phyloP scores from a whole-genome alignment of 2,797 vertebrate genomes.

The Eulemur albifrons region DNA sequence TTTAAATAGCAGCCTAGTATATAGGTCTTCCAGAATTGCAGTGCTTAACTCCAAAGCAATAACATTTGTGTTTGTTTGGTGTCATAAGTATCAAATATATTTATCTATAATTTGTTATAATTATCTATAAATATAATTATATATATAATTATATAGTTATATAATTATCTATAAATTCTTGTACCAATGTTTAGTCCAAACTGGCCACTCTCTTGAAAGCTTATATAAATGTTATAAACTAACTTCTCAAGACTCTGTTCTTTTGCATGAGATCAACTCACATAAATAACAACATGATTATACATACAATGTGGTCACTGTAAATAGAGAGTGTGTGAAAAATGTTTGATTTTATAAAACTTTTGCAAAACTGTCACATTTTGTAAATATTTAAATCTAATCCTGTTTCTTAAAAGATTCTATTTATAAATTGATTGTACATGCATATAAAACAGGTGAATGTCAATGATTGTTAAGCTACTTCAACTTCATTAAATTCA shows the following conservation, averaged over 20 bases:
- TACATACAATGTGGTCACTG: not conserved
- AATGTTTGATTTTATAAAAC: not conserved
- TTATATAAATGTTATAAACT: not conserved
- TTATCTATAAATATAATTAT: not conserved
- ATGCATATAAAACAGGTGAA: not conserved
- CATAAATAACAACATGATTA: not conserved
- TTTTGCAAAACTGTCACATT: not conserved
- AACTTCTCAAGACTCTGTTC: not conserved
- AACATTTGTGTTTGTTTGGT: not conserved
- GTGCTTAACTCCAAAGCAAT: not conserved
- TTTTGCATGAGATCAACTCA: not conserved
- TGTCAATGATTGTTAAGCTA: not conserved
- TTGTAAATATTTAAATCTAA: conserved; percentile 36
- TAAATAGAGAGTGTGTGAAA: not conserved
- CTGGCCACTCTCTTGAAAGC: not conserved
- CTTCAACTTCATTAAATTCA: not conserved
- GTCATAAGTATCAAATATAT: not conserved
- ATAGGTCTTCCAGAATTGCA: not conserved
- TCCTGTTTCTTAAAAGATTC: not conserved
- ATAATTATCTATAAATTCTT: not conserved
- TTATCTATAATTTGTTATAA: not conserved
- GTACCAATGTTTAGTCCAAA: not conserved
- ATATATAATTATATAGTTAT: not conserved
- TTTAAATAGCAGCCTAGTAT: not conserved
- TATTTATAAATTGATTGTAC: not conserved